phyloP scores from a whole-genome alignment of 2,113 vertebrate species.

The Ochotona princeps region DNA sequence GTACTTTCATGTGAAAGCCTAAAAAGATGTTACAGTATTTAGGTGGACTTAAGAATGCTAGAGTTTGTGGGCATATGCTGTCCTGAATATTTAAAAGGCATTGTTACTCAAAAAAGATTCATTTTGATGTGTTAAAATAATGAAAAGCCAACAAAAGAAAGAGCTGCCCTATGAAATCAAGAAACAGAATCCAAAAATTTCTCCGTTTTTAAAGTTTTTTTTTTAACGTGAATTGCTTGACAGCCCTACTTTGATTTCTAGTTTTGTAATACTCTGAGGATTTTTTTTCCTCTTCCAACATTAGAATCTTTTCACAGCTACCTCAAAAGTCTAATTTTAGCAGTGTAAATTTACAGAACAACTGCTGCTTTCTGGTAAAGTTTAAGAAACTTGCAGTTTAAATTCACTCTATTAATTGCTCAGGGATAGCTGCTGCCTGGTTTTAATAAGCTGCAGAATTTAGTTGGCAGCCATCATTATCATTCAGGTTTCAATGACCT shows the following conservation, averaged over 20 bases:
- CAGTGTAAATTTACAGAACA: constrained; percentile 58
- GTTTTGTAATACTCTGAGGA: constrained; percentile 59
- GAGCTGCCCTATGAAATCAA: background rate
- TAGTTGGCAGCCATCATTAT: background rate
- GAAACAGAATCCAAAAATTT: background rate
- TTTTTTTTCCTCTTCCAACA: background rate
- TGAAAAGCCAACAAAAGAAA: background rate
- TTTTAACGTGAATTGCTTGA: background rate
- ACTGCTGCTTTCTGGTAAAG: constrained; percentile 49
- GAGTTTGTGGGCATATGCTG: background rate
- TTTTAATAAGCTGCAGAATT: constrained; percentile 29
- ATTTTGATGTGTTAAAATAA: constrained; percentile 23
- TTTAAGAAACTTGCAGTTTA: constrained; percentile 49
- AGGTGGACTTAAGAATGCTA: background rate
- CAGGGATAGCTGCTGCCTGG: background rate
- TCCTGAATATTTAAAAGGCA: constrained; percentile 8
- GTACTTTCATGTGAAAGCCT: background rate
- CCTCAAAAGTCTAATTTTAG: constrained; percentile 69
- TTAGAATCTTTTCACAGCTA: constrained; percentile 69
- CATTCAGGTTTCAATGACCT: background rate
- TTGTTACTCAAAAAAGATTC: background rate
- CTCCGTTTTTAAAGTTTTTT: background rate
- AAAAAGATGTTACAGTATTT: background rate
- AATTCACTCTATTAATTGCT: constrained; percentile 22
- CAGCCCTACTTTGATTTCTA: constrained; percentile 48